These are phyloP conservation scores for Lasius fuliginosus DNA, from an alignment of 2,888 invertebrate species.

Conservation along the genomic window DNA sequence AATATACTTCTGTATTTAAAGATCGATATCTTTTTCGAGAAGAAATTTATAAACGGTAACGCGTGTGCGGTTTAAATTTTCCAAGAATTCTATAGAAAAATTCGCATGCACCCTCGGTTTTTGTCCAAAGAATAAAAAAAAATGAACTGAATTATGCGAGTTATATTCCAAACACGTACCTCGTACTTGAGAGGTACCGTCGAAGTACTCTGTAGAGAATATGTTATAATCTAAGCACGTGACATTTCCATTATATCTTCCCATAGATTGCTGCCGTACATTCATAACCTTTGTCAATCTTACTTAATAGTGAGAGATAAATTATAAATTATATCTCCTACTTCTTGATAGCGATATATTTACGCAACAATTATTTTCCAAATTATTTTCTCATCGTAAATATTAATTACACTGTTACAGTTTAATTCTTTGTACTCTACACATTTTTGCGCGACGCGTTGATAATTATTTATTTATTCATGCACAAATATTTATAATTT, in stretches of 20 bases:
- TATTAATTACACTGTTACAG: neutral
- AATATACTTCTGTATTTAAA: neutral
- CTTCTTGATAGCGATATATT: neutral
- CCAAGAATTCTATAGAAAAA: constrained; percentile 14
- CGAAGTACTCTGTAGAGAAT: constrained; percentile 28
- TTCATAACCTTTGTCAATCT: constrained; percentile 32
- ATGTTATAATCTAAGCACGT: constrained; percentile 37
- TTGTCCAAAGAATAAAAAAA: constrained; percentile 19
- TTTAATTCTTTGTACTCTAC: neutral
- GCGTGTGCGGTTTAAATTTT: constrained; percentile 16
- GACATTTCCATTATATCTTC: constrained; percentile 47
- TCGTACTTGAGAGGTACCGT: constrained; percentile 40
- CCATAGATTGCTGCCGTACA: neutral
- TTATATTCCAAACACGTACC: constrained; percentile 55
- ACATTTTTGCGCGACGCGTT: too few species aligned
- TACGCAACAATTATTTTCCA: neutral
- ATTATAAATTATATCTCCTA: neutral
- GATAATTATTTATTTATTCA: too few species aligned
- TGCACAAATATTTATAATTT: too few species aligned
- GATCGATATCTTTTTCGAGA: neutral
- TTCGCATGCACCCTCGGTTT: constrained; percentile 6
- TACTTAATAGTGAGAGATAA: constrained; percentile 10
- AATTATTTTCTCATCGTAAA: neutral
- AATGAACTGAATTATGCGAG: neutral
- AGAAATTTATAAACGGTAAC: constrained; percentile 11